Evolutionary conservation across 2,888 invertebrate genomes (phyloP), one percentile per base, ranked within the genome.

Genomic region (Halocaridina rubra): DNA sequence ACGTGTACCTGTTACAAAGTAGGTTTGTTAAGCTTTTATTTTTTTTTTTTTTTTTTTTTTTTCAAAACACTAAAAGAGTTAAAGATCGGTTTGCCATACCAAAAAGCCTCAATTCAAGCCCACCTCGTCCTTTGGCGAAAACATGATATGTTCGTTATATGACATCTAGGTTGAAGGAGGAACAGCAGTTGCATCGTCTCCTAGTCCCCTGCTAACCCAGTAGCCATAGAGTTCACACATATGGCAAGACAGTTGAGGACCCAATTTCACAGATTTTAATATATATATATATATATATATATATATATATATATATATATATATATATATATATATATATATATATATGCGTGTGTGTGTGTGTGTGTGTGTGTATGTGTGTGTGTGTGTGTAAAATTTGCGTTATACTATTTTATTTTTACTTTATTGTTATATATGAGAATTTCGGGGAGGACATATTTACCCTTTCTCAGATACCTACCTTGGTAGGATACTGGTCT

Each of bases 301-400:
- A 29, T 27, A 27, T 27, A 29, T 32, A 30, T 71, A n/a, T 71
- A 19, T 16, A n/a, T 32, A 4, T 32, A 53, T 46, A 27, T 39
- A 39, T 72, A 33, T 32, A 33, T 32, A 33, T 72, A 33, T 32
- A 33, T 32, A 33, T 72, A n/a, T 72, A n/a, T 72, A n/a, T 72
- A n/a, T 72, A n/a, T 72, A n/a, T 72, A n/a, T 72, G 19, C 33
- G 19, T 72, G 19, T 72, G 19, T 72, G 19, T 72, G 19, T 72
- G 19, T 72, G 33, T 72, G 33, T 72, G 33, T 72, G 33, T 72
- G 33, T 72, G 33, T 72, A 24, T 72, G 33, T 72, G 33, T 72
- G 33, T 72, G 3, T 32, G 19, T 32, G 22, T 32, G 4, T 22
- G 27, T 30, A 33, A 24, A 29, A 24, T 64, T 29, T 64, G 27